A percentile compares a stretch with the other conserved stretches of the same genome.
phyloP scores from a whole-genome alignment of 2,797 vertebrate genomes.

The Oreonectes daqikongensis region DNA sequence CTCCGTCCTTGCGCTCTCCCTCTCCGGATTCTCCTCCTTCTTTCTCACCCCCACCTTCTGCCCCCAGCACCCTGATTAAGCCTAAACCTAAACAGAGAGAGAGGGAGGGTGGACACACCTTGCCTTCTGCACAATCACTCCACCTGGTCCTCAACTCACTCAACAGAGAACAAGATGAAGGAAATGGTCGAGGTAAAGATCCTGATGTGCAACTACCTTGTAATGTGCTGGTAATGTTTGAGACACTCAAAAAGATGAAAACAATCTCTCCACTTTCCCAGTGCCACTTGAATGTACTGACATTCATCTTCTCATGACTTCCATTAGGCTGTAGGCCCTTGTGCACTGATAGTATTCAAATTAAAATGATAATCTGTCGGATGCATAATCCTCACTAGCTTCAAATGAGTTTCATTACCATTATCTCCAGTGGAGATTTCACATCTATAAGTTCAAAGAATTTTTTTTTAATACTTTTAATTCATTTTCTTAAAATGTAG shows the following conservation, averaged over 20 bases:
- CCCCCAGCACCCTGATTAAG: slow-evolving; percentile 77
- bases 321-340: slow-evolving; percentile 10
- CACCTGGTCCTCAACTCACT: slow-evolving; percentile 83
- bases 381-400: slow-evolving; percentile 11
- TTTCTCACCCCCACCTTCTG: slow-evolving; percentile 77
- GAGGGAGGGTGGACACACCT: slow-evolving; percentile 75
- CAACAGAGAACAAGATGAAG: slow-evolving; percentile 80
- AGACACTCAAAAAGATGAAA: slow-evolving; percentile 11
- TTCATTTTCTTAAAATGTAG: background rate
- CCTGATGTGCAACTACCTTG: slow-evolving; percentile 4
- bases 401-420: slow-evolving; percentile 23
- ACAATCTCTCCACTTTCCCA: slow-evolving; percentile 7
- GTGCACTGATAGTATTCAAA: slow-evolving; percentile 25
- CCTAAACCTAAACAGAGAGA: slow-evolving; percentile 78
- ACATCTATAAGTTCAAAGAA: background rate
- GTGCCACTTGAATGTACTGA: slow-evolving; percentile 21
- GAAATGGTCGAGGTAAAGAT: slow-evolving; percentile 78
- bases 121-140: slow-evolving; percentile 80
- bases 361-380: slow-evolving; percentile 12
- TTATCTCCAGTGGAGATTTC: background rate
- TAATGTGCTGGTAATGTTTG: slow-evolving; percentile 22
- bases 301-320: slow-evolving; percentile 18
- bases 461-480: slow-evolving; percentile 16
- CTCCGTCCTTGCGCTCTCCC: slow-evolving; percentile 69
- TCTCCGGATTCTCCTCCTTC: slow-evolving; percentile 74